Base-by-base conservation (phyloP, 2,113 vertebrate genomes). In the Chaenogobius annularis region DNA sequence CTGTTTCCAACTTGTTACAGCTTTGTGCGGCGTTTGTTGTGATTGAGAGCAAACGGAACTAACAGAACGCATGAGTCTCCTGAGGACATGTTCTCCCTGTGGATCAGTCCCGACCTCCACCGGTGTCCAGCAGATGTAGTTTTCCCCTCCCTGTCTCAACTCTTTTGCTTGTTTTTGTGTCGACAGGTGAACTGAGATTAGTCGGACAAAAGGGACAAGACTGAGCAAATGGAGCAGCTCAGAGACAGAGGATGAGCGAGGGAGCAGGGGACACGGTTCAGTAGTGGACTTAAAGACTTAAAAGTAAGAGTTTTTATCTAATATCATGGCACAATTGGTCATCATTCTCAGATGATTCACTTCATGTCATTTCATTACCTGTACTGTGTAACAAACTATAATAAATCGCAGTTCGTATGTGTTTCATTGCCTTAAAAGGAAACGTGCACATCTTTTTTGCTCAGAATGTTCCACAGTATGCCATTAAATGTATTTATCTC, bases 161-260 rank as follows among this genome's bases (percentile, higher is more conserved):
- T 73, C 26, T 81, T 26, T 63, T 56, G 68, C 75, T 31, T 80
- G 76, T 44, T 5, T 72, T 78, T 82, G 70, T 84, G 26, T 77
- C 44, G 23, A 75, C 84, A 90, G 88, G 81, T 89, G 73, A 83
- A 74, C 70, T 80, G 78, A 67, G 76, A 77, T 64, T 52, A 65
- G 72, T 76, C 75, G 79, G 66, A 54, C 72, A 64, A 64, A 55
- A 62, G 10, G 48, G 69, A 77, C 7, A 54, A 35, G 79, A 58
- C 55, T 74, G 78, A 80, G 37, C 78, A 70, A 78, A 81, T 87
- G 83, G 72, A 87, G 48, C 44, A 74, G 65, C 66, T 69, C 68
- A 77, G 76, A 72, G 82, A 69, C 47, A 73, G 73, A 78, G 74
- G 79, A 84, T 78, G 82, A 83, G 79, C 20, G 15, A 74, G 68